Evolutionary conservation across 2,888 invertebrate species (phyloP).

Genomic region (Ormyrus nitidulus): DNA sequence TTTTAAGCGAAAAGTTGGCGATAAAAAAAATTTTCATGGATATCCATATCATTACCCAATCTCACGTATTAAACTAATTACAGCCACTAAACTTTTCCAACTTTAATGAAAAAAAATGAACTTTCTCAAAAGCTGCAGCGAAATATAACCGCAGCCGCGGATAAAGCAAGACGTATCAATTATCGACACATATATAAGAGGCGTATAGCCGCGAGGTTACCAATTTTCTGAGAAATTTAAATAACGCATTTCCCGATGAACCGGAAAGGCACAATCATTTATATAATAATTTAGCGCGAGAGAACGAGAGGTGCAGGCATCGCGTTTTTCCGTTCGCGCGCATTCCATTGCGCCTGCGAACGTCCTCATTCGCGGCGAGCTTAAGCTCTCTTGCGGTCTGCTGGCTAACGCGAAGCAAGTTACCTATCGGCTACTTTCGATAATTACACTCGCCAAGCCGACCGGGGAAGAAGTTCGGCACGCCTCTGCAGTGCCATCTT

Average conservation of each 20-base stretch:
- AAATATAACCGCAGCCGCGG: too few relatives aligned
- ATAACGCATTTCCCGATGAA: conserved; percentile 6
- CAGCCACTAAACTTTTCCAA: too few relatives aligned
- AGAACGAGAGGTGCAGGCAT: background rate
- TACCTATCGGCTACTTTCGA: conserved; percentile 47
- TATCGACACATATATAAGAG: too few relatives aligned
- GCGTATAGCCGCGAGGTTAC: background rate
- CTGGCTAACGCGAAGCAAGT: conserved; percentile 16
- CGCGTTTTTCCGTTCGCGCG: background rate
- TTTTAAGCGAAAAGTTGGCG: too few relatives aligned
- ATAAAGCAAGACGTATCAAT: too few relatives aligned
- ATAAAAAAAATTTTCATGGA: too few relatives aligned
- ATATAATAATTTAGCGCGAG: conserved; percentile 28
- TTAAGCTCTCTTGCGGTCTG: background rate
- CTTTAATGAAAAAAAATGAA: too few relatives aligned
- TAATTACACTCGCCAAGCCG: conserved; percentile 35
- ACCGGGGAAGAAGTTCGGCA: too few relatives aligned
- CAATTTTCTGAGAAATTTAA: conserved; percentile 3
- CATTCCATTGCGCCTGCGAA: background rate
- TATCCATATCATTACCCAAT: too few relatives aligned
- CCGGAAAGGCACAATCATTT: conserved; percentile 39
- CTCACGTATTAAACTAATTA: too few relatives aligned
- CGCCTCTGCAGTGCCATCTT: too few relatives aligned
- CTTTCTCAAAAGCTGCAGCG: too few relatives aligned
- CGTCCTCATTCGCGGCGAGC: conserved; percentile 27